Evolutionary conservation across 2,797 vertebrate species (phyloP).

Genomic region (Etheostoma nigrum): DNA sequence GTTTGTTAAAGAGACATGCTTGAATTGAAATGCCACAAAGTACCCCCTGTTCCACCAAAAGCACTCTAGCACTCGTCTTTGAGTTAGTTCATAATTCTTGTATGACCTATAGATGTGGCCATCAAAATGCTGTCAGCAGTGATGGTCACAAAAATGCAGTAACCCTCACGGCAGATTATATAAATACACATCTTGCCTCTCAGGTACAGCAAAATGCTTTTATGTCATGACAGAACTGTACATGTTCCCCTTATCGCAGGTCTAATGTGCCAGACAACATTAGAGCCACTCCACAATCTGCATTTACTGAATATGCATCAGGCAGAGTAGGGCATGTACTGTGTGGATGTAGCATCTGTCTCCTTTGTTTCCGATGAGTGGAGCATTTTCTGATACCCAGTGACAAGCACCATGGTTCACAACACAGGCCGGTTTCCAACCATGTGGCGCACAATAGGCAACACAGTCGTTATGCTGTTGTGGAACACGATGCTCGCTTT

Average conservation of each 20-base stretch:
- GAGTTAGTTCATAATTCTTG: constrained; percentile 71
- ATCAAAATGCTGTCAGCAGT: constrained; percentile 60
- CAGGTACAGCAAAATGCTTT: constrained; percentile 78
- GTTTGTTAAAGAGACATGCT: constrained; percentile 3
- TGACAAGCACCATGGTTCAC: constrained; percentile 66
- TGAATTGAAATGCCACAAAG: constrained; percentile 20
- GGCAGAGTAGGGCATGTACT: constrained; percentile 53
- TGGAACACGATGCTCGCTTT: constrained; percentile 31
- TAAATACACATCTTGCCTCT: constrained; percentile 56
- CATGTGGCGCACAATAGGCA: constrained; percentile 23
- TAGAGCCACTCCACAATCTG: constrained; percentile 47
- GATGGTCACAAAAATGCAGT: constrained; percentile 51
- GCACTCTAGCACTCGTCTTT: constrained; percentile 44
- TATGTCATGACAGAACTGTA: constrained; percentile 59
- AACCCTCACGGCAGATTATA: constrained; percentile 40
- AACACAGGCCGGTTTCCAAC: constrained; percentile 62
- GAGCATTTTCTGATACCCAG: constrained; percentile 61
- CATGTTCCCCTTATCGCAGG: constrained; percentile 44
- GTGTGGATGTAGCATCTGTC: constrained; percentile 62
- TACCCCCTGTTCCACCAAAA: neutral
- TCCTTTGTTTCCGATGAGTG: constrained; percentile 66
- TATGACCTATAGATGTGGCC: constrained; percentile 56
- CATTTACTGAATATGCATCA: constrained; percentile 75
- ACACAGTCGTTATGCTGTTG: constrained; percentile 25
- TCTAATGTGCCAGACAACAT: constrained; percentile 58